Conservation (phyloP, 2,113 vertebrate species). For the Muntiacus reevesi region DNA sequence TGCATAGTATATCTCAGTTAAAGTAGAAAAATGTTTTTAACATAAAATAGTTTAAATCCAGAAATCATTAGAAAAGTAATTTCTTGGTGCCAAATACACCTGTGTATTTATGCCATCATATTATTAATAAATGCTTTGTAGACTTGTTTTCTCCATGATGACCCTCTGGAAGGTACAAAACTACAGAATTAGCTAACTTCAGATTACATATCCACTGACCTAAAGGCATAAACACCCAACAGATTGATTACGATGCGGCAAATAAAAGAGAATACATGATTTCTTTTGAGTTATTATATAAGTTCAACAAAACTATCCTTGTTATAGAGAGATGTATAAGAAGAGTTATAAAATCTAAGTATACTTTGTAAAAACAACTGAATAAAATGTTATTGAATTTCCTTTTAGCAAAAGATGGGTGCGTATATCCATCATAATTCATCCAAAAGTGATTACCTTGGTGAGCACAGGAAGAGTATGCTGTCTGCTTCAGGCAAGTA, state of each 20-base stretch:
- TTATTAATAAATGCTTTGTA: not conserved
- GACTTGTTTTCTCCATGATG: not conserved
- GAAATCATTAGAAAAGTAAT: not conserved
- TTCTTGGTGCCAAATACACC: not conserved
- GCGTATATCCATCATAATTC: not conserved
- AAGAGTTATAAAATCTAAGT: not conserved
- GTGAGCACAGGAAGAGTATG: conserved; percentile 98
- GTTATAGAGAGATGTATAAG: not conserved
- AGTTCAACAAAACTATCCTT: not conserved
- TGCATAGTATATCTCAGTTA: not conserved
- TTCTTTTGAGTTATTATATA: not conserved
- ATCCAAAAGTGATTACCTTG: conserved; percentile 85
- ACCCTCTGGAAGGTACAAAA: not conserved
- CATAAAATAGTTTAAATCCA: not conserved
- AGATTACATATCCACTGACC: not conserved
- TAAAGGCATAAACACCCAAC: not conserved
- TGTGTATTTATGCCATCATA: not conserved
- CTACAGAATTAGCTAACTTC: not conserved
- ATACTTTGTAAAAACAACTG: not conserved
- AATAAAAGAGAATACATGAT: not conserved
- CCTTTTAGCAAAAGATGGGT: not conserved
- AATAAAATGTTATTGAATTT: not conserved
- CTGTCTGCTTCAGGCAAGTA: conserved; percentile 98
- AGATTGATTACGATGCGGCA: not conserved
- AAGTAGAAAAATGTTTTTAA: not conserved